These are phyloP conservation scores for Gryllus bimaculatus DNA, from an alignment of 1,140 invertebrate species.

Conservation along the genomic window DNA sequence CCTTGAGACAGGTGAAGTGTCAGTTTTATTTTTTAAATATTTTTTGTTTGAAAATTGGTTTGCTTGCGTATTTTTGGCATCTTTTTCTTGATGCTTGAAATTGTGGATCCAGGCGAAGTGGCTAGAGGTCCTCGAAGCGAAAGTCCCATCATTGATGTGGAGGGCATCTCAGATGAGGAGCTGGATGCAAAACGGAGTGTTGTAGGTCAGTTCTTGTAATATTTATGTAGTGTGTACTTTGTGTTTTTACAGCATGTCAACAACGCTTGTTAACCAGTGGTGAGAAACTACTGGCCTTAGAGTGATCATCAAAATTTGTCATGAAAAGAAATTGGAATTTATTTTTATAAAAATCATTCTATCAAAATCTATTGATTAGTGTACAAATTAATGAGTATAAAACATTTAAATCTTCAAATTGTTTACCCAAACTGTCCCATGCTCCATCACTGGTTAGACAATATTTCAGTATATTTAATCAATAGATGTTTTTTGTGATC, in stretches of 20 bases:
- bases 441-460: too few species aligned
- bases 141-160: slow-evolving; percentile 66
- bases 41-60: background rate
- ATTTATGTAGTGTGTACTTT: background rate
- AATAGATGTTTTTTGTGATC: too few species aligned
- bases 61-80: background rate
- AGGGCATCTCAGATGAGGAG: slow-evolving; percentile 58
- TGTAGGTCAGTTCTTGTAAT: slow-evolving; percentile 19
- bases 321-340: too few species aligned
- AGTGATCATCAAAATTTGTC: too few species aligned
- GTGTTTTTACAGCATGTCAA: background rate
- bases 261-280: background rate
- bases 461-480: too few species aligned
- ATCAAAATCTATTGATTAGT: too few species aligned
- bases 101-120: slow-evolving; percentile 49
- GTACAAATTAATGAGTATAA: too few species aligned
- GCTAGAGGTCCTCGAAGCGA: slow-evolving; percentile 42
- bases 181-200: slow-evolving; percentile 35
- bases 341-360: too few species aligned
- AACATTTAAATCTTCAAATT: too few species aligned
- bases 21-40: background rate
- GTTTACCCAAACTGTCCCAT: too few species aligned
- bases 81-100: slow-evolving; percentile 17
- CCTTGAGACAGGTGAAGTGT: slow-evolving; percentile 3
- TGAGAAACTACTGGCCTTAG: background rate